Percentiles rank a stretch among this genome's conserved stretches.
Conservation (phyloP, 2,888 invertebrate species). For the Tipula confusa region DNA sequence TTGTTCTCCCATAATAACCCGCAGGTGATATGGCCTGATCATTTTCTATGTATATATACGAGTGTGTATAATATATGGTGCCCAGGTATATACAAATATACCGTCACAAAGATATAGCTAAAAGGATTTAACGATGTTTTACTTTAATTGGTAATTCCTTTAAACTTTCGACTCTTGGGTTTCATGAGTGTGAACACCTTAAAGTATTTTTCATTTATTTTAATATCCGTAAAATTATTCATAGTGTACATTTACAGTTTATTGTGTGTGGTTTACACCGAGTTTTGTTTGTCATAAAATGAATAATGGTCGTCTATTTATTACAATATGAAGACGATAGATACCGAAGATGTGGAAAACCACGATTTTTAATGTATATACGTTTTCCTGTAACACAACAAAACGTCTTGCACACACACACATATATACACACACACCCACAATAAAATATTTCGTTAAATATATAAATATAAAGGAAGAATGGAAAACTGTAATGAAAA, state of each 20-base stretch:
- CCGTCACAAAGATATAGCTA: not conserved
- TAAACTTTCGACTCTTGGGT: not conserved
- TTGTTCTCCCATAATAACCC: not conserved
- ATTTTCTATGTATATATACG: not conserved
- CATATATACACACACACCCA: not conserved
- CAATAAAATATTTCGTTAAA: not conserved
- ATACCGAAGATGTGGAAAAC: not conserved
- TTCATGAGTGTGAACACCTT: not conserved
- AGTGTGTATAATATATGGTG: too few relatives aligned
- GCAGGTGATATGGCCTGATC: not conserved
- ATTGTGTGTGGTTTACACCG: not conserved
- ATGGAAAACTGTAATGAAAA: not conserved
- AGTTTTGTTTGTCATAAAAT: not conserved
- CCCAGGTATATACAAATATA: not conserved
- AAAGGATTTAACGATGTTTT: not conserved
- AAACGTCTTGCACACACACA: not conserved
- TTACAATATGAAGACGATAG: not conserved
- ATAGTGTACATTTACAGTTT: not conserved
- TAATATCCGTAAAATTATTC: slow-evolving; percentile 1
- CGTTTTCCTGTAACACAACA: not conserved
- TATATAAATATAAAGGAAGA: not conserved
- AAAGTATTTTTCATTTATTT: not conserved
- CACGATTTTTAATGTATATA: not conserved
- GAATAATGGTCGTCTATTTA: slow-evolving; percentile 3
- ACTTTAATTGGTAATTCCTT: not conserved